Evolutionary conservation across 2,797 vertebrate species (phyloP).

Genomic region (Microhierax caerulescens): DNA sequence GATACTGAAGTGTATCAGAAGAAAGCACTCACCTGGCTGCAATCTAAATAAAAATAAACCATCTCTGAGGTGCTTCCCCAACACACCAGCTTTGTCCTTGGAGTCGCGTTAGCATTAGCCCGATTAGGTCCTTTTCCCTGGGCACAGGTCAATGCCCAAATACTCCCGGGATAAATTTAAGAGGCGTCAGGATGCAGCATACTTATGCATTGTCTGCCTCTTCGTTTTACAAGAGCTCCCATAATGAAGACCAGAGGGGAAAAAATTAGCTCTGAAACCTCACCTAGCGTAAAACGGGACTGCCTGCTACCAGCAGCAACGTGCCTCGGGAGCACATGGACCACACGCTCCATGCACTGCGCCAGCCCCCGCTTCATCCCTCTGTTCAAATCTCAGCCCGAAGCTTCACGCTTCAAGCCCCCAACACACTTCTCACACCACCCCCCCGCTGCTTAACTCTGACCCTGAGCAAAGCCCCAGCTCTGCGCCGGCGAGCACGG

Average conservation of each 20-base stretch:
- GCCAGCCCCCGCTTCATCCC: not conserved
- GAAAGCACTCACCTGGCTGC: not conserved
- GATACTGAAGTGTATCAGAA: not conserved
- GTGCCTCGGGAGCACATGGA: not conserved
- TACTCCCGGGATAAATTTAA: not conserved
- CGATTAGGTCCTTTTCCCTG: not conserved
- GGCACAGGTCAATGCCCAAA: not conserved
- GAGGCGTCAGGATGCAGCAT: not conserved
- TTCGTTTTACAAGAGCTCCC: not conserved
- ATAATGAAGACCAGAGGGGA: not conserved
- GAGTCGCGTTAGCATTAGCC: not conserved
- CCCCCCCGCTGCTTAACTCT: not conserved
- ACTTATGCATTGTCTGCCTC: not conserved
- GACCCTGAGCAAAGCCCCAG: not conserved
- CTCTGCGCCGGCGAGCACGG: not conserved
- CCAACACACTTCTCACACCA: not conserved
- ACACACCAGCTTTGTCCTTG: not conserved
- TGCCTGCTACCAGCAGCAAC: not conserved
- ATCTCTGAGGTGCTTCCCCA: not conserved
- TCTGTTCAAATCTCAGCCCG: not conserved
- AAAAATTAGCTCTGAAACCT: not conserved
- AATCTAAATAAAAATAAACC: not conserved
- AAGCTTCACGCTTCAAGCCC: not conserved
- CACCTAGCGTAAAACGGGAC: not conserved
- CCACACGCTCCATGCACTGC: not conserved